Evolutionary conservation across 2,888 invertebrate species (phyloP), one percentile per base, ranked within the genome.

Genomic region (Apamea sordens): DNA sequence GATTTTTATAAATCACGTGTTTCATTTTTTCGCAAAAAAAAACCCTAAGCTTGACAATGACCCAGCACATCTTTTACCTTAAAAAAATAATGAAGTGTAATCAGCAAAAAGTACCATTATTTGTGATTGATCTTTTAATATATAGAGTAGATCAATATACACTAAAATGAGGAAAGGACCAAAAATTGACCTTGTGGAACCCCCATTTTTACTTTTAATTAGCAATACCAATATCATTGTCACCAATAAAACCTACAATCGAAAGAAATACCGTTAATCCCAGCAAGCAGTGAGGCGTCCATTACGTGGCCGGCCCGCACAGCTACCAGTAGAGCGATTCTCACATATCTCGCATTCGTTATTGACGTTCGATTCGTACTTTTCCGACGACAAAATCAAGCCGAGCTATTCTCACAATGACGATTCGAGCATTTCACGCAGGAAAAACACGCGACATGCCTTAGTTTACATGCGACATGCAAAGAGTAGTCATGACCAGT

Each of bases 281-380:
- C 18, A n/a, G 44, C 24, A 44, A 44, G 47, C 18, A 72, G 41
- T 44, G 79, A 70, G 21, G 41, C 15, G 18, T 73, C 44, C 82
- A 79, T n/a, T 53, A 73, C 53, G 7, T n/a, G 80, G 18, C 15
- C 59, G 8, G 36, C 65, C 59, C 7, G n/a, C 28, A 50, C 28
- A 41, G 15, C 7, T 36, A 28, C 36, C 18, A 18, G n/a, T n/a
- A n/a, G n/a, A n/a, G n/a, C n/a, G n/a, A n/a, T n/a, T n/a, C n/a
- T n/a, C n/a, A n/a, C n/a, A n/a, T n/a, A n/a, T n/a, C n/a, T n/a
- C n/a, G n/a, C n/a, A n/a, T n/a, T n/a, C n/a, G n/a, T n/a, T n/a
- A n/a, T n/a, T n/a, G n/a, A n/a, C n/a, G n/a, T n/a, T n/a, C n/a
- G n/a, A n/a, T n/a, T n/a, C n/a, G n/a, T n/a, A n/a, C n/a, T n/a